Percentiles rank a stretch among this genome's conserved stretches.
Conservation (phyloP, 2,888 invertebrate genomes). For the Chrysolina oricalcia region DNA sequence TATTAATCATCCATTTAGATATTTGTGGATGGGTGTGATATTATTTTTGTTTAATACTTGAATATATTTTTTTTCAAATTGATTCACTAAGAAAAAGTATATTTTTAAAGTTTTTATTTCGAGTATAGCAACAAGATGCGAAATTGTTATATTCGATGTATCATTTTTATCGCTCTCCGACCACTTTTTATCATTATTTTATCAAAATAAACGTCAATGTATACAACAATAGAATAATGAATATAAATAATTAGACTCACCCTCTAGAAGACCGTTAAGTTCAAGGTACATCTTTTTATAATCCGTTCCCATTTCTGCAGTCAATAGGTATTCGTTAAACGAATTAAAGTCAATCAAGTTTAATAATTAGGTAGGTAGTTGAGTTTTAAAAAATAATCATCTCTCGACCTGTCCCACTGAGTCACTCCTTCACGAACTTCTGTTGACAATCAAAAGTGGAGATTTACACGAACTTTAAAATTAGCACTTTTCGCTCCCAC, state of each 20-base stretch:
- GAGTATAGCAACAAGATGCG: neutral
- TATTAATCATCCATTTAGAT: no score
- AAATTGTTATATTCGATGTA: neutral
- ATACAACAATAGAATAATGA: neutral
- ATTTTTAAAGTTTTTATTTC: no score
- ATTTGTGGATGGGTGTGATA: no score
- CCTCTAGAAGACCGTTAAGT: neutral
- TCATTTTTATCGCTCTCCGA: neutral
- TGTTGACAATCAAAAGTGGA: neutral
- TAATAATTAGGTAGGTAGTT: slow-evolving; percentile 6
- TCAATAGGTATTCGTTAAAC: neutral
- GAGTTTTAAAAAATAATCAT: slow-evolving; percentile 11
- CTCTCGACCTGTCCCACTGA: neutral
- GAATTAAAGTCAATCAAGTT: slow-evolving; percentile 12
- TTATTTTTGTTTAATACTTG: no score
- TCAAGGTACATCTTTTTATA: slow-evolving; percentile 10
- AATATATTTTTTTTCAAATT: no score
- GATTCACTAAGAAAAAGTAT: no score
- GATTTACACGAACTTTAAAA: neutral
- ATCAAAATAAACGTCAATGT: neutral
- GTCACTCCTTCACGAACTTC: neutral
- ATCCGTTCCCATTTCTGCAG: neutral
- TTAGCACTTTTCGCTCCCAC: slow-evolving; percentile 4
- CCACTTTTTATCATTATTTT: slow-evolving; percentile 1
- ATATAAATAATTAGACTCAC: neutral